Evolutionary conservation across 2,113 vertebrate genomes (phyloP), one percentile per base, ranked within the genome.

Genomic region (Sebastes fasciatus): DNA sequence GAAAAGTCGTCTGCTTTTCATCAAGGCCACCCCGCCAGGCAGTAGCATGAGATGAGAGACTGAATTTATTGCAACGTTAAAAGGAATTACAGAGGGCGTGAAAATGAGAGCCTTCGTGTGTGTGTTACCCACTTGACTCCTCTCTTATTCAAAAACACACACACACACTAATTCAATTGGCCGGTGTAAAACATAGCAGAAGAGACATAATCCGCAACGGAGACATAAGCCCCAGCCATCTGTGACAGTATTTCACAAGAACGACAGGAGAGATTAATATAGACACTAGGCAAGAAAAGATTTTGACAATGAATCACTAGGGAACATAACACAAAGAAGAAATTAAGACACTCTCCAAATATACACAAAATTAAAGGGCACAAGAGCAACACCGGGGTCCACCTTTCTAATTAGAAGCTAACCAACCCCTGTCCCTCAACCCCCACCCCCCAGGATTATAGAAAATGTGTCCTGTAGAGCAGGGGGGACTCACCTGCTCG

Each of bases 1-100:
- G 76, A 73, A 79, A 85, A 83, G 85, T 86, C 83, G 89, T 93
- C 92, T 93, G 88, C 71, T 94, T 90, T 83, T 77, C 84, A 92
- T 94, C 91, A 84, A 87, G 76, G 70, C 82, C 58, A 64, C 66
- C 46, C 62, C 58, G 83, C 63, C 68, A 62, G 74, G 77, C 79
- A 62, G 69, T 8, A 23, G 80, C 80, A 70, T 40, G 78, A 91
- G 86, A 77, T 82, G 75, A 85, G 79, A 80, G 80, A n/a, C 60
- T 54, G 79, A 68, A 74, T 93, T 91, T 88, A 91, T 81, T 87
- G 85, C 60, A 82, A 79, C 42, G 46, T 88, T 86, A 75, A 90
- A 88, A 83, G 73, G 78, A 90, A 80, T 88, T 88, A 83, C 62
- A 89, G 70, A 69, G 81, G 84, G 77, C 72, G 86, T 83, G 82